These are phyloP conservation scores for Lophura nycthemera DNA, from an alignment of 2,113 vertebrate genomes.

Conservation along the genomic window DNA sequence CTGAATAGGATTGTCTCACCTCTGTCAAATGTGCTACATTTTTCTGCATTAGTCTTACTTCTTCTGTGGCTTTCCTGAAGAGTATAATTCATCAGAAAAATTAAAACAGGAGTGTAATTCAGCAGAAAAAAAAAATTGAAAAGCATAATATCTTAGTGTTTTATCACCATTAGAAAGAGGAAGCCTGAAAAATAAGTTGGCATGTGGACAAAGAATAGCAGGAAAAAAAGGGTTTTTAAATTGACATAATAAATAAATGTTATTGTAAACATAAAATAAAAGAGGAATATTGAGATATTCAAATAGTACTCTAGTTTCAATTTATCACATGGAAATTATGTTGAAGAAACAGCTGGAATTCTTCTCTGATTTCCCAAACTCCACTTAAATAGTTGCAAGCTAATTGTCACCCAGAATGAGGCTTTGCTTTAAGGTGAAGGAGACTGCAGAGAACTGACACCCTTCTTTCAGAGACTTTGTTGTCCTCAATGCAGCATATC, in stretches of 20 bases:
- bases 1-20: neutral
- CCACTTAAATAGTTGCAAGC: neutral
- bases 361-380: neutral
- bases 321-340: neutral
- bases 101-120: neutral
- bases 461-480: neutral
- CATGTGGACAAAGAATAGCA: neutral
- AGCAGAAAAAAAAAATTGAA: neutral
- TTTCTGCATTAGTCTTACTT: constrained; percentile 2
- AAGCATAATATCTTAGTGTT: neutral
- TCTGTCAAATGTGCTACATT: neutral
- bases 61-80: neutral
- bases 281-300: neutral
- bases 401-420: neutral
- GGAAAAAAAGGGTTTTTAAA: neutral
- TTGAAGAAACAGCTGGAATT: neutral
- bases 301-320: neutral
- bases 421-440: neutral
- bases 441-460: neutral
- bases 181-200: neutral
- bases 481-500: neutral
- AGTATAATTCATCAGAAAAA: neutral
- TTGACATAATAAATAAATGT: neutral
- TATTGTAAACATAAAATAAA: neutral
- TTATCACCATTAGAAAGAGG: neutral